phyloP scores from a whole-genome alignment of 2,113 vertebrate genomes.

The Diphyllodes magnificus region DNA sequence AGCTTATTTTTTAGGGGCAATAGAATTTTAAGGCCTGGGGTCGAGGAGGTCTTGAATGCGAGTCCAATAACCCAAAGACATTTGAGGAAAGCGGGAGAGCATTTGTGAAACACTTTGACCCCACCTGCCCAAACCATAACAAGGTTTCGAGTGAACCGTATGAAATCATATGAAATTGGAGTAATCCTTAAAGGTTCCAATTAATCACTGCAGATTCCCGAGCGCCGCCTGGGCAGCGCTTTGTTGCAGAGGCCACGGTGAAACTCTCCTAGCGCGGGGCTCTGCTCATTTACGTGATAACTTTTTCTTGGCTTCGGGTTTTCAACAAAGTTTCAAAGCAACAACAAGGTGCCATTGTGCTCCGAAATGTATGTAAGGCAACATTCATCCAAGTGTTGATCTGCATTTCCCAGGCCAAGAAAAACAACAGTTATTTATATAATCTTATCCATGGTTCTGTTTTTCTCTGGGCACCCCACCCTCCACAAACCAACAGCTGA shows the following conservation, averaged over 20 bases:
- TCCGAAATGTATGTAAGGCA: slow-evolving; percentile 72
- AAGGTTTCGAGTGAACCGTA: neutral
- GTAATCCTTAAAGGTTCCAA: neutral
- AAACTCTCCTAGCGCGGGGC: slow-evolving; percentile 38
- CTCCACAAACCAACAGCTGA: slow-evolving; percentile 62
- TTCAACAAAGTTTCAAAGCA: slow-evolving; percentile 74
- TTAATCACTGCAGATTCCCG: slow-evolving; percentile 43
- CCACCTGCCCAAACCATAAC: neutral
- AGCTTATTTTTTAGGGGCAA: neutral
- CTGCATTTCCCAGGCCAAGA: slow-evolving; percentile 68
- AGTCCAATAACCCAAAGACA: neutral
- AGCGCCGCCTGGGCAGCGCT: slow-evolving; percentile 41
- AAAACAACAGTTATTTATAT: slow-evolving; percentile 81
- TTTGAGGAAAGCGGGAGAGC: neutral
- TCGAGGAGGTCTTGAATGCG: neutral
- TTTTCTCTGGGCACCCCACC: slow-evolving; percentile 72
- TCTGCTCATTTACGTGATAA: slow-evolving; percentile 70
- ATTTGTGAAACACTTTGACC: neutral
- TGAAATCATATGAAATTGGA: slow-evolving; percentile 12
- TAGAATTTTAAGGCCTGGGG: neutral
- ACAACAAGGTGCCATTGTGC: slow-evolving; percentile 82
- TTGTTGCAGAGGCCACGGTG: slow-evolving; percentile 9
- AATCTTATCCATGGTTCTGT: slow-evolving; percentile 77
- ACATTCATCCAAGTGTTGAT: slow-evolving; percentile 81
- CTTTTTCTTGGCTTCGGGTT: slow-evolving; percentile 75